Evolutionary conservation across 2,888 invertebrate genomes (phyloP), one percentile per base, ranked within the genome.

Genomic region (Cryptus armator): DNA sequence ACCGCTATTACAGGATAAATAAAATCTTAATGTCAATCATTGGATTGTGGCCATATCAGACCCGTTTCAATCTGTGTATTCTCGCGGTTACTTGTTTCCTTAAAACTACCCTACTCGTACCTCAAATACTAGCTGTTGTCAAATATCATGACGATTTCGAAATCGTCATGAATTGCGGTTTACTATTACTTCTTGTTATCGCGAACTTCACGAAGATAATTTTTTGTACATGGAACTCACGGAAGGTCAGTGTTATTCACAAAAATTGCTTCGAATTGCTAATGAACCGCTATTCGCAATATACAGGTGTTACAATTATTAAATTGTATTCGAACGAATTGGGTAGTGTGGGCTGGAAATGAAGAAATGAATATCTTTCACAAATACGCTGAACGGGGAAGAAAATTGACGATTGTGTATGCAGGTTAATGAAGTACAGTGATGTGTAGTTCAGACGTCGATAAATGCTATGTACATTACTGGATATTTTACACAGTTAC

Each of bases 41-140:
- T 29, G 85, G 85, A 19, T 79, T 62, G 66, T 85, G 85, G 85
- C 85, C 85, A 10, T 76, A 71, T 59, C 85, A 85, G 24, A 37
- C 16, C 29, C 29, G 44, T 5, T 7, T 7, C 19, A 79, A 79
- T 24, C 10, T 24, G 1, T 1, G 24, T 24, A 24, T 37, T 37
- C 44, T 78, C 10, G n/a, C 48, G 7, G 1, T 78, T 44, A n/a
- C 64, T 29, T 0, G 64, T 0, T 72, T 77, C n/a, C 37, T 81
- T 4, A 72, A 29, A 46, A 14, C 14, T 14, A 56, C 24, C 24
- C 74, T 78, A 74, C 48, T 72, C 24, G 44, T 64, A 9, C 81
- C 84, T 3, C 81, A 81, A 53, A 46, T 56, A 46, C 16, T 68
- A 10, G 84, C 81, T 16, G 9, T 64, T 0, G 16, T 70, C 0